These are phyloP conservation scores for Fregata magnificens DNA, from an alignment of 2,113 vertebrate species.

Conservation along the genomic window DNA sequence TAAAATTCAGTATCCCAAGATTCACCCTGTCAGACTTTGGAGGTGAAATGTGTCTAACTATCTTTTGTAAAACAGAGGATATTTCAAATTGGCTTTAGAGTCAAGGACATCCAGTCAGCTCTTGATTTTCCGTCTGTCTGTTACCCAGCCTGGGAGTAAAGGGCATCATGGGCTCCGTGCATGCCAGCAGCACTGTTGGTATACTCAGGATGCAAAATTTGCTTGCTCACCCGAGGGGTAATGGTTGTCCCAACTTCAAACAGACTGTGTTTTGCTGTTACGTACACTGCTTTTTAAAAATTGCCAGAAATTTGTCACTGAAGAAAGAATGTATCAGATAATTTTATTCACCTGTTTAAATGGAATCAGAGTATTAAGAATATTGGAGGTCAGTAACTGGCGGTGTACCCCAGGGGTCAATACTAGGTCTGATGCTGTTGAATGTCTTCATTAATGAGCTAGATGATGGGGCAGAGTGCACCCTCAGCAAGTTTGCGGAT, in stretches of 20 bases:
- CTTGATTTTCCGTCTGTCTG: neutral
- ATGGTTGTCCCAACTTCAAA: neutral
- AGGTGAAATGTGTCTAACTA: neutral
- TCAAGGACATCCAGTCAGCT: neutral
- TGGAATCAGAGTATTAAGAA: neutral
- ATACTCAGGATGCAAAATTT: neutral
- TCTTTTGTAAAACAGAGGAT: neutral
- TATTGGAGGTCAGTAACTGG: neutral
- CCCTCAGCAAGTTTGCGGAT: neutral
- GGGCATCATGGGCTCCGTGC: rapidly evolving
- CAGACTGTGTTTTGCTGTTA: neutral
- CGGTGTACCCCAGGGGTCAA: neutral
- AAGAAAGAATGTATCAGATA: neutral
- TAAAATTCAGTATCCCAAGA: neutral
- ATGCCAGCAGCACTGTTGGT: neutral
- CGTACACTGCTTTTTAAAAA: neutral
- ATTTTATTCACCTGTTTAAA: neutral
- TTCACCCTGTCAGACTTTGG: neutral
- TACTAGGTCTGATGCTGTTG: neutral
- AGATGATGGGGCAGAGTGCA: neutral
- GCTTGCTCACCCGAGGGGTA: neutral
- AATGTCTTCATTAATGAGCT: neutral
- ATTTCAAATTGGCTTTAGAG: neutral
- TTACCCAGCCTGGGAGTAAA: neutral
- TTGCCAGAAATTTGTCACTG: neutral